Percentiles rank a stretch among this genome's conserved stretches.
phyloP scores from a whole-genome alignment of 2,888 invertebrate species.

The Sympetrum striolatum region DNA sequence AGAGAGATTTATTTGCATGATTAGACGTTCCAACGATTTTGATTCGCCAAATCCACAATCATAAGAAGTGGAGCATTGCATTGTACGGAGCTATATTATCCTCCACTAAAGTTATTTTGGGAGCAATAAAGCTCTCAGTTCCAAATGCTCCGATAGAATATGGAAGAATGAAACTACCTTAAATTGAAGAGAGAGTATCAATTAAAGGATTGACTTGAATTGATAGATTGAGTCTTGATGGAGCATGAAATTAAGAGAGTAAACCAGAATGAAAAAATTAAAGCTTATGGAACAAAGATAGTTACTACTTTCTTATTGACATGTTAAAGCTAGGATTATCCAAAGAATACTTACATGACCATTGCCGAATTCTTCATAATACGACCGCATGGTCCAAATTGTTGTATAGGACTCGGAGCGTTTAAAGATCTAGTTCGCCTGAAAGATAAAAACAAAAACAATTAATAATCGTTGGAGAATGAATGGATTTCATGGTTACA shows the following conservation, averaged over 20 bases:
- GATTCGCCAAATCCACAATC: too few species aligned
- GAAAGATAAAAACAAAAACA: slow-evolving; percentile 58
- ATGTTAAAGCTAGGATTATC: too few species aligned
- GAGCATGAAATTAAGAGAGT: too few species aligned
- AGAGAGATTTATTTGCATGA: too few species aligned
- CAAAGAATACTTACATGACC: slow-evolving; percentile 84
- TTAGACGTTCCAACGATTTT: too few species aligned
- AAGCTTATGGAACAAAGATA: not conserved
- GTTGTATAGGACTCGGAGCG: slow-evolving; percentile 94
- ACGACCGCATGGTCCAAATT: slow-evolving; percentile 97
- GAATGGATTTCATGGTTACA: too few species aligned
- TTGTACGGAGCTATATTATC: not conserved
- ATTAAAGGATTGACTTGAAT: too few species aligned
- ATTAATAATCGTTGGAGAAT: too few species aligned
- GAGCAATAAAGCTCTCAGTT: not conserved
- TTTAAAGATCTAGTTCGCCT: slow-evolving; percentile 94
- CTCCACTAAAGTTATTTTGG: not conserved
- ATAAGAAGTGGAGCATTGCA: not conserved
- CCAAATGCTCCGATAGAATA: not conserved
- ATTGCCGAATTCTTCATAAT: slow-evolving; percentile 96
- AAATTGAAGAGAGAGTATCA: too few species aligned
- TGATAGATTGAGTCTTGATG: too few species aligned
- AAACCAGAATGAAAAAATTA: not conserved
- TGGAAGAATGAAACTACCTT: not conserved
- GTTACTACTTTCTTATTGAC: not conserved